These are phyloP conservation scores for Drosophila grimshawi DNA, from an alignment of 1,140 invertebrate species.

Conservation along the genomic window DNA sequence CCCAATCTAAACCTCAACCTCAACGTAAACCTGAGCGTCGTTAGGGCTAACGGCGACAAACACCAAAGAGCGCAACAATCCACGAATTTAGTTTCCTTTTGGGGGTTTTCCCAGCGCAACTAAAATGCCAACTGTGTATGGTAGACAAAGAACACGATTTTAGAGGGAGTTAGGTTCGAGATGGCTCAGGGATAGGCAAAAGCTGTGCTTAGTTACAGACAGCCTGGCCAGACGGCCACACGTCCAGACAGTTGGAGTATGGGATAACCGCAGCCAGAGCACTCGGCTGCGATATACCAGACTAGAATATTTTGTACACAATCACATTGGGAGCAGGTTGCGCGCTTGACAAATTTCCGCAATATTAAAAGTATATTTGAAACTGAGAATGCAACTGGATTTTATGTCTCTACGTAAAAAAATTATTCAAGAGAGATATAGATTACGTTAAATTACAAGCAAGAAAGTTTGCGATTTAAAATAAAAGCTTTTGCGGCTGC, in stretches of 20 bases:
- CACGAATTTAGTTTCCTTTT: slow-evolving; percentile 79
- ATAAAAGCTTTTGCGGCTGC: too few relatives aligned
- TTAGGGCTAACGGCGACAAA: slow-evolving; percentile 64
- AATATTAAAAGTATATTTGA: slow-evolving; percentile 29
- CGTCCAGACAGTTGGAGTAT: slow-evolving; percentile 15
- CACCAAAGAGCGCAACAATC: slow-evolving; percentile 75
- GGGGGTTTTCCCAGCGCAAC: slow-evolving; percentile 54
- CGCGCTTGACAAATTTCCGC: slow-evolving; percentile 37
- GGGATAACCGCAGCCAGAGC: slow-evolving; percentile 35
- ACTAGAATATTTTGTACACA: slow-evolving; percentile 39
- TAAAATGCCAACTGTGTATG: slow-evolving; percentile 52
- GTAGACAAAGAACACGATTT: slow-evolving; percentile 29
- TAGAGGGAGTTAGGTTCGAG: neutral
- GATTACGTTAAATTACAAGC: neutral
- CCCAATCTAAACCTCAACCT: slow-evolving; percentile 44
- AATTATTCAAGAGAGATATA: neutral
- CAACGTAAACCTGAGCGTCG: slow-evolving; percentile 43
- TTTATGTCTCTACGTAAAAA: neutral
- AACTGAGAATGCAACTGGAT: neutral
- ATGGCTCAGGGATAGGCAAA: slow-evolving; percentile 31
- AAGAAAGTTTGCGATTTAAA: neutral
- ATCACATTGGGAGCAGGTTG: slow-evolving; percentile 35
- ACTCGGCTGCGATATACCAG: slow-evolving; percentile 29
- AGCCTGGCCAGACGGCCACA: slow-evolving; percentile 26
- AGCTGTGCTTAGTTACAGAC: slow-evolving; percentile 47